These are phyloP conservation scores for Tupaia tana DNA, from an alignment of 2,113 vertebrate genomes.

Conservation along the genomic window DNA sequence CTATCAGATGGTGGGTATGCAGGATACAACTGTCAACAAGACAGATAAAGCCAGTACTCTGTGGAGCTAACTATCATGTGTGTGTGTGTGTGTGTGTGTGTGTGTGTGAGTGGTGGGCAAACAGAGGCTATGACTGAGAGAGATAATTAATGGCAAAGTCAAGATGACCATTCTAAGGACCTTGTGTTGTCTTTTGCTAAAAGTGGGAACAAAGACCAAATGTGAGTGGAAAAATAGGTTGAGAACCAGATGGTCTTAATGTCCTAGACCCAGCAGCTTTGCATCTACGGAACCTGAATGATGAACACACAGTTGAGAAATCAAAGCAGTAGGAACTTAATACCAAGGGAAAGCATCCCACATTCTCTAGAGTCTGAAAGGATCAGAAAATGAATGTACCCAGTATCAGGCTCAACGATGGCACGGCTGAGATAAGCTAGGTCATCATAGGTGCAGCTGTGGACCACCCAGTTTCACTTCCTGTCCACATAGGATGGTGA, in stretches of 20 bases:
- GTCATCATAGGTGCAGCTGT: background rate
- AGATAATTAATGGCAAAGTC: background rate
- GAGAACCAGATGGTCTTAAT: background rate
- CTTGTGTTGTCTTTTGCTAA: background rate
- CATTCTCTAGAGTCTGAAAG: background rate
- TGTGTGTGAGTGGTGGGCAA: background rate
- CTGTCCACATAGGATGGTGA: background rate
- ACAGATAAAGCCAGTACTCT: background rate
- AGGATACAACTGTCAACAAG: background rate
- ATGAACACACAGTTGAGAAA: background rate
- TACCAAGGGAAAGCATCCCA: background rate
- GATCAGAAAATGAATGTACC: background rate
- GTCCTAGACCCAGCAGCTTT: background rate
- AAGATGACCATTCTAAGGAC: background rate
- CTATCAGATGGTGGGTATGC: background rate
- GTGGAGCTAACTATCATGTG: background rate
- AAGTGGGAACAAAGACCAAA: background rate
- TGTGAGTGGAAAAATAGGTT: background rate
- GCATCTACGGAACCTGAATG: background rate
- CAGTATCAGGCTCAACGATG: background rate
- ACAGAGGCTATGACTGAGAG: background rate
- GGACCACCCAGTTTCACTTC: background rate
- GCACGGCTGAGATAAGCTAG: background rate
- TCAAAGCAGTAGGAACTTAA: background rate
- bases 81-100: fast-evolving